Evolutionary conservation across 2,888 invertebrate genomes (phyloP).

Genomic region (Anticlea derivata): DNA sequence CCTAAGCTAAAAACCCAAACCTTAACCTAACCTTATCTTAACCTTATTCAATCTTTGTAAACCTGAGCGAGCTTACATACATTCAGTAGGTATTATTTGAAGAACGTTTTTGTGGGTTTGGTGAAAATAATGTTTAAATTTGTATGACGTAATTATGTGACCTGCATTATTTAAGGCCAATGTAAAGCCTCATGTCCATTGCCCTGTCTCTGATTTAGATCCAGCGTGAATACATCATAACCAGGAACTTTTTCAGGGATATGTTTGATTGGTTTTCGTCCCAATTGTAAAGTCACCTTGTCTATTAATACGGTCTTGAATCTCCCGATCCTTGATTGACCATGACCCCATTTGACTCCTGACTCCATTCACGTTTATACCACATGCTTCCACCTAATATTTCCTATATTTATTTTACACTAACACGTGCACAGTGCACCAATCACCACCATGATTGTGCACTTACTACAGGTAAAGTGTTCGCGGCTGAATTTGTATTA

Average conservation of each 20-base stretch:
- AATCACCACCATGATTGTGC: constrained; percentile 39
- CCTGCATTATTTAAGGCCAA: too few relatives aligned
- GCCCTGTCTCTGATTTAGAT: not conserved
- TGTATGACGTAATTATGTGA: too few relatives aligned
- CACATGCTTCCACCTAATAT: constrained; percentile 45
- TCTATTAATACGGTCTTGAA: constrained; percentile 37
- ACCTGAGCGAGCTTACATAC: too few relatives aligned
- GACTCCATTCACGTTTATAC: constrained; percentile 50
- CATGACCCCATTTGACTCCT: constrained; percentile 54
- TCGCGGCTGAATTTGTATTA: constrained; percentile 9
- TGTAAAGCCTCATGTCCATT: not conserved
- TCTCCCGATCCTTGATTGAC: constrained; percentile 45
- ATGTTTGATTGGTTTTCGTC: constrained; percentile 21
- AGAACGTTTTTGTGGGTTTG: too few relatives aligned
- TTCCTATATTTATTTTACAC: constrained; percentile 37
- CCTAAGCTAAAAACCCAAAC: too few relatives aligned
- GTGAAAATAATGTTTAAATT: too few relatives aligned
- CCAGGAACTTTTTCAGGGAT: not conserved
- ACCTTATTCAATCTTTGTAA: too few relatives aligned
- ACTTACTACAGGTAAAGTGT: constrained; percentile 35
- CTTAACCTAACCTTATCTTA: too few relatives aligned
- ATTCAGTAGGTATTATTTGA: not conserved
- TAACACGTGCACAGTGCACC: constrained; percentile 43
- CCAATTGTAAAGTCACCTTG: constrained; percentile 27
- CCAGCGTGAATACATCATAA: constrained; percentile 1